Base-by-base conservation (phyloP, 2,888 invertebrate genomes). In the Theretra japonica region DNA sequence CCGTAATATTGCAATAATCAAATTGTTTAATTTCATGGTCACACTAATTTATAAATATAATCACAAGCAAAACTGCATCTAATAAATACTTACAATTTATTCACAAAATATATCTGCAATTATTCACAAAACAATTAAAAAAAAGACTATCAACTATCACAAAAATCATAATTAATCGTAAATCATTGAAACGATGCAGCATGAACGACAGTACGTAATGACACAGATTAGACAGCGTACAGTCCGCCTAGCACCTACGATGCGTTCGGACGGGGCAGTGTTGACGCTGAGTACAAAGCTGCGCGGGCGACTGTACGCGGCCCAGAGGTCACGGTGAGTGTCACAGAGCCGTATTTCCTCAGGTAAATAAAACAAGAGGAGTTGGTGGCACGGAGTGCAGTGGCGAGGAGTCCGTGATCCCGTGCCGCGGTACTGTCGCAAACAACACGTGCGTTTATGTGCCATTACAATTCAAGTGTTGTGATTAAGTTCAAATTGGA, bases 311-410 rank as follows among this genome's bases (percentile, higher is more conserved):
- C n/a, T 70, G 56, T 30, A 69, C 33, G 19, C 7, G 57, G 21
- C 30, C 0, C 5, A 59, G 25, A 68, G 72, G 68, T 68, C 76
- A 75, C 74, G 74, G 76, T 71, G 70, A 69, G 70, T 72, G 72
- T 59, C 72, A 68, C 19, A 41, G 56, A 50, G 69, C 28, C 70
- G 71, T 56, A 75, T 76, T 75, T 79, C 73, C 76, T 73, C 74
- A 72, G 70, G 75, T 75, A 72, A 76, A 80, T 80, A 80, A 77
- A 80, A 80, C 79, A 75, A 72, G 69, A 70, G 23, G 58, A 72
- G 28, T 69, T 23, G 73, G 73, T 50, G 65, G n/a, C 60, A 58
- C 75, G 28, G 50, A 21, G 68, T 58, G 48, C 76, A 74, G 77
- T 76, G 70, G 71, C 58, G 53, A 58, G 60, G 73, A 68, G 71